Conservation (phyloP, 2,888 invertebrate species). For the Cheilosia grossa region DNA sequence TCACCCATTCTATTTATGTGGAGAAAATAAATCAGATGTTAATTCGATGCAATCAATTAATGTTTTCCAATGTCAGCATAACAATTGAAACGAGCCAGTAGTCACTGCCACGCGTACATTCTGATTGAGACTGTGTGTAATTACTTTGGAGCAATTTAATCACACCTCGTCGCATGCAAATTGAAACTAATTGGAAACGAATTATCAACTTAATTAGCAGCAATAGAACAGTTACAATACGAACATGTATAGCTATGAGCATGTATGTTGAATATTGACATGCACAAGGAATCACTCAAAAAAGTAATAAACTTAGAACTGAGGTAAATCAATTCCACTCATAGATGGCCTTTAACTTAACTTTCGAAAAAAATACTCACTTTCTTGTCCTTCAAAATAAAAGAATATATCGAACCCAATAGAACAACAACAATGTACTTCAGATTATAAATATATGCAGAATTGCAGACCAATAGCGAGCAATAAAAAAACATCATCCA, state of each 20-base stretch:
- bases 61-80: slow-evolving; percentile 44
- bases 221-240: slow-evolving; percentile 2
- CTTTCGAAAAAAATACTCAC: not conserved
- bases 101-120: not conserved
- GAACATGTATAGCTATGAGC: no score
- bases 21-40: slow-evolving; percentile 14
- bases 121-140: slow-evolving; percentile 7
- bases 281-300: not conserved
- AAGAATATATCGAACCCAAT: not conserved
- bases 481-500: not conserved
- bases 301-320: no score
- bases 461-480: not conserved
- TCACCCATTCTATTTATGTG: slow-evolving; percentile 1
- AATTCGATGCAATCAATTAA: slow-evolving; percentile 25
- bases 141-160: slow-evolving; percentile 16
- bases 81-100: slow-evolving; percentile 13
- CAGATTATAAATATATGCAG: not conserved
- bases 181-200: slow-evolving; percentile 32
- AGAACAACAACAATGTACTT: not conserved
- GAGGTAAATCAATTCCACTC: not conserved
- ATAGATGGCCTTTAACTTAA: not conserved
- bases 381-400: not conserved
- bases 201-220: slow-evolving; percentile 34
- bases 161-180: slow-evolving; percentile 36
- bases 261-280: not conserved